Evolutionary conservation across 1,140 invertebrate genomes (phyloP).

Genomic region (Mercenaria mercenaria): DNA sequence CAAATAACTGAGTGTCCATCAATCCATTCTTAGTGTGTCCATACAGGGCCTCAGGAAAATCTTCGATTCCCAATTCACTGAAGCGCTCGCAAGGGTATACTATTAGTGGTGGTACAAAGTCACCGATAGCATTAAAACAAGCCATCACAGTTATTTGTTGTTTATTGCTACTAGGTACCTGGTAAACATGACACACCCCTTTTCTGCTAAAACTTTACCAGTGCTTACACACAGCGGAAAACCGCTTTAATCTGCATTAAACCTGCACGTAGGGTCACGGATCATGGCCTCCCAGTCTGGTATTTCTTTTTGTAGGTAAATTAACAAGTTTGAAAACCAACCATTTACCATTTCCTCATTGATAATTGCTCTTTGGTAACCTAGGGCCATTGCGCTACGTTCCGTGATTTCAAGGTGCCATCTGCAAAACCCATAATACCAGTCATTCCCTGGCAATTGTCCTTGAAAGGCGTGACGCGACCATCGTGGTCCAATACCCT

Average conservation of each 20-base stretch:
- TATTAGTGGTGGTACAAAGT: slow-evolving; percentile 17
- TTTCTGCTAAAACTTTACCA: slow-evolving; percentile 12
- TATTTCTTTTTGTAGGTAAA: slow-evolving; percentile 3
- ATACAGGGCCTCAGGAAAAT: neutral
- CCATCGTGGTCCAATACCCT: neutral
- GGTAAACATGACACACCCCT: slow-evolving; percentile 25
- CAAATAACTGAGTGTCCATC: slow-evolving; percentile 25
- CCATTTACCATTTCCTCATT: neutral
- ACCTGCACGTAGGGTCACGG: neutral
- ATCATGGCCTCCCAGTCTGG: neutral
- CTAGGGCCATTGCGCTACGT: neutral
- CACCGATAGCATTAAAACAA: slow-evolving; percentile 34
- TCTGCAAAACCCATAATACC: neutral
- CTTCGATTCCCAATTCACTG: neutral
- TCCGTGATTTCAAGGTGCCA: neutral
- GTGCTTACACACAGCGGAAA: neutral
- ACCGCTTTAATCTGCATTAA: slow-evolving; percentile 3
- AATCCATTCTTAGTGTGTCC: slow-evolving; percentile 5
- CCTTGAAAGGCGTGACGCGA: neutral
- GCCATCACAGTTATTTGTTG: slow-evolving; percentile 34
- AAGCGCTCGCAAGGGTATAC: slow-evolving; percentile 5
- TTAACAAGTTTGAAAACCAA: neutral
- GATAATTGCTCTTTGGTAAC: neutral
- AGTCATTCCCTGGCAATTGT: neutral
- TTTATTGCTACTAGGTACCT: slow-evolving; percentile 19